Evolutionary conservation across 2,797 vertebrate species (phyloP).

Genomic region (Gobio occitaniae): DNA sequence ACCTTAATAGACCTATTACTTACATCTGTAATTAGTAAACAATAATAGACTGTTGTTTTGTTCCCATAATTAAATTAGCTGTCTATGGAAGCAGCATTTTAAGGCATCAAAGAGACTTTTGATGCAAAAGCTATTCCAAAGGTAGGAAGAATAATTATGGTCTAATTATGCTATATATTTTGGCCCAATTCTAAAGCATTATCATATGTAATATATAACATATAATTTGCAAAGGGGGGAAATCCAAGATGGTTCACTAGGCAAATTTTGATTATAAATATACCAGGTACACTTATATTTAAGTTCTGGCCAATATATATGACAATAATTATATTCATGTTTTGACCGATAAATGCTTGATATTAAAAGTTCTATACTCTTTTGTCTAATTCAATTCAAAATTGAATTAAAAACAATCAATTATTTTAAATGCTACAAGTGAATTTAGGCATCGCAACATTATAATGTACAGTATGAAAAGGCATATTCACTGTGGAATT

Average conservation of each 20-base stretch:
- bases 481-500: background rate
- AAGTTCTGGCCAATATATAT: background rate
- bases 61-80: background rate
- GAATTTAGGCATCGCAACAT: background rate
- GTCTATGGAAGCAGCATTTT: background rate
- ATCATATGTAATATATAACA: background rate
- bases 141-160: background rate
- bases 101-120: background rate
- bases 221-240: background rate
- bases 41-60: slow-evolving; percentile 13
- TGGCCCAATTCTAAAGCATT: background rate
- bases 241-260: background rate
- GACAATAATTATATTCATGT: background rate
- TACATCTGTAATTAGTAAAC: background rate
- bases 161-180: background rate
- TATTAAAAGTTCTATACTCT: background rate
- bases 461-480: background rate
- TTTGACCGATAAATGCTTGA: background rate
- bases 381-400: background rate
- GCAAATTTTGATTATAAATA: background rate
- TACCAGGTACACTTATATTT: background rate
- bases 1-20: background rate
- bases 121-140: background rate
- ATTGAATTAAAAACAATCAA: background rate
- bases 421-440: background rate